These are phyloP conservation scores for Empis livida DNA, from an alignment of 2,888 invertebrate species.

Conservation along the genomic window DNA sequence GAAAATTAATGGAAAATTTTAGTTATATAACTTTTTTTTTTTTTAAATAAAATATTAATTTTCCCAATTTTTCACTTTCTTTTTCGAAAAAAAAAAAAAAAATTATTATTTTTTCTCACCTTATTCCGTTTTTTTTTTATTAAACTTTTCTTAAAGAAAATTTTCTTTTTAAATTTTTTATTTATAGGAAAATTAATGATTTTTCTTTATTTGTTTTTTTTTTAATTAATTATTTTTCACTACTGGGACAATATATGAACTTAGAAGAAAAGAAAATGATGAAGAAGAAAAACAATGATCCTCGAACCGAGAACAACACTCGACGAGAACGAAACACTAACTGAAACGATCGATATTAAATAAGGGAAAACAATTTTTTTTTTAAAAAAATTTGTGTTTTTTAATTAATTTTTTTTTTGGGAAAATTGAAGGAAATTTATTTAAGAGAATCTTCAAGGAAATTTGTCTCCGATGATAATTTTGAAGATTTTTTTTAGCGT, in stretches of 20 bases:
- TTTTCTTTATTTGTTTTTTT: slow-evolving; percentile 1
- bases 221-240: not conserved
- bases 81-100: too few relatives aligned
- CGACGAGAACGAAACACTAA: slow-evolving; percentile 38
- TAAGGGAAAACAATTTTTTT: not conserved
- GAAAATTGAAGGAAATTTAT: too few relatives aligned
- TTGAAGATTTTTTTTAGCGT: too few relatives aligned
- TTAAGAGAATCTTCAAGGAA: too few relatives aligned
- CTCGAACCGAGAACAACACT: slow-evolving; percentile 34
- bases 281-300: slow-evolving; percentile 1
- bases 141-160: not conserved
- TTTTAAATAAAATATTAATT: too few relatives aligned
- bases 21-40: too few relatives aligned
- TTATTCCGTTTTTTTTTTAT: not conserved
- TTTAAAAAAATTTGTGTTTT: not conserved
- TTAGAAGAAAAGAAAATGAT: slow-evolving; percentile 23
- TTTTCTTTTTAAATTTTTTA: not conserved
- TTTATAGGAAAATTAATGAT: not conserved
- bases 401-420: not conserved
- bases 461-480: too few relatives aligned
- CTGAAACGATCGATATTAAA: slow-evolving; percentile 18
- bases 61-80: too few relatives aligned
- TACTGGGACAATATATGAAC: slow-evolving; percentile 24
- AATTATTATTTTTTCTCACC: not conserved
- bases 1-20: too few relatives aligned